Conservation (phyloP, 2,888 invertebrate species). For the Lucinisca nassula region DNA sequence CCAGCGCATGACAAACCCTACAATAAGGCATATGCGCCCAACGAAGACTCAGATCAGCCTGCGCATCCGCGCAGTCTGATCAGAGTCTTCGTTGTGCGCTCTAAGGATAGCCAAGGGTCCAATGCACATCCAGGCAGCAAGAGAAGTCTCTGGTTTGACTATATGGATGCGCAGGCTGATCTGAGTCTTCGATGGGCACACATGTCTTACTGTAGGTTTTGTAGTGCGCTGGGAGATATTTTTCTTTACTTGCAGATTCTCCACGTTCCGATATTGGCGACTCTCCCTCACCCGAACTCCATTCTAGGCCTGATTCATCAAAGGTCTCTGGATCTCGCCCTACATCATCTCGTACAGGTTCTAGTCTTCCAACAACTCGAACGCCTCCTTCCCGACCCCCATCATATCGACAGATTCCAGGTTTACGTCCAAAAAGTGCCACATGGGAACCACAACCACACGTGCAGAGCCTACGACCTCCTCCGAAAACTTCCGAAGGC, state of each 20-base stretch:
- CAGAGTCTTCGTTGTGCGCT: too few relatives aligned
- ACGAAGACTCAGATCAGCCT: too few relatives aligned
- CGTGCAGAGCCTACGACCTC: neutral
- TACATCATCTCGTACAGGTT: neutral
- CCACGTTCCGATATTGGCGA: conserved; percentile 75
- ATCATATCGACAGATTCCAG: conserved; percentile 42
- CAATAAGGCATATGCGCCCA: too few relatives aligned
- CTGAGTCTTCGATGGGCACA: too few relatives aligned
- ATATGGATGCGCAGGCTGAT: too few relatives aligned
- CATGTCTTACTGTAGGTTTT: too few relatives aligned
- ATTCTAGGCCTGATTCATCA: conserved; percentile 52
- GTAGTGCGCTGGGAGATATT: too few relatives aligned
- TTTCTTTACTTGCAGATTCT: conserved; percentile 76
- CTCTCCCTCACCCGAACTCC: conserved; percentile 33
- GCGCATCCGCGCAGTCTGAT: too few relatives aligned
- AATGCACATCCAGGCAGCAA: too few relatives aligned
- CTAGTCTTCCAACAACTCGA: neutral
- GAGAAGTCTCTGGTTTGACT: too few relatives aligned
- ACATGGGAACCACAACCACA: neutral
- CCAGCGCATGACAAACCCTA: too few relatives aligned
- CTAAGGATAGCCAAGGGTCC: too few relatives aligned
- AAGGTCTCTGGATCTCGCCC: neutral
- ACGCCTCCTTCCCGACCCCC: conserved; percentile 19
- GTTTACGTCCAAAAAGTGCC: conserved; percentile 67
- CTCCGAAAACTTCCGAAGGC: conserved; percentile 42